Evolutionary conservation across 2,888 invertebrate genomes (phyloP).

Genomic region (Cosmopolites sordidus): DNA sequence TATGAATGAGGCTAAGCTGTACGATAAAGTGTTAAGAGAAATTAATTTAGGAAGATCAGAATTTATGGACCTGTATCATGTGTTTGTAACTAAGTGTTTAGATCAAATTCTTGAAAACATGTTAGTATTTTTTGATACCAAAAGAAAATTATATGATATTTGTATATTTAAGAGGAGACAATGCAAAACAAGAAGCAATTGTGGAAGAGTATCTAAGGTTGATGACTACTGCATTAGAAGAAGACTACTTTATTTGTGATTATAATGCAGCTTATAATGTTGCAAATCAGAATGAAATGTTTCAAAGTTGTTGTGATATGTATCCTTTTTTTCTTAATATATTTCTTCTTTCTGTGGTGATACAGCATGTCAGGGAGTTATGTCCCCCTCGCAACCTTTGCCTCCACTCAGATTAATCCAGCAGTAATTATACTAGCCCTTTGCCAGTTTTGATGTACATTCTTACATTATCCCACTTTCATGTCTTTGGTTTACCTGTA

Average conservation of each 20-base stretch:
- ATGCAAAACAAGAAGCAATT: conserved; percentile 38
- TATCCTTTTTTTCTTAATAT: conserved; percentile 39
- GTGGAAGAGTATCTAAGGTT: conserved; percentile 42
- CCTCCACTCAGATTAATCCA: too few species aligned
- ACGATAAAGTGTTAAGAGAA: conserved; percentile 36
- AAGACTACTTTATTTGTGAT: conserved; percentile 46
- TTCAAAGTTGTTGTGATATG: conserved; percentile 40
- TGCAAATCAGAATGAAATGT: conserved; percentile 40
- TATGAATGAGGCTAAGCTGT: conserved; percentile 31
- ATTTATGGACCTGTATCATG: conserved; percentile 42
- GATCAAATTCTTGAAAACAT: conserved; percentile 40
- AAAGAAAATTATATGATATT: neutral
- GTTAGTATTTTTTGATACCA: conserved; percentile 35
- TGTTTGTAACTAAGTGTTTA: conserved; percentile 39
- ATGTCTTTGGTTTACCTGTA: too few species aligned
- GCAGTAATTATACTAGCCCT: conserved; percentile 9
- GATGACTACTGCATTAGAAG: conserved; percentile 41
- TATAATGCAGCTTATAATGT: conserved; percentile 42
- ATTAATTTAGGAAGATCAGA: conserved; percentile 40
- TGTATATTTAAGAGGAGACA: conserved; percentile 34
- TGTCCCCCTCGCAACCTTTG: too few species aligned
- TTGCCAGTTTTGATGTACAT: too few species aligned
- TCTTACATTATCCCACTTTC: too few species aligned
- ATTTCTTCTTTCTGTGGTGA: too few species aligned
- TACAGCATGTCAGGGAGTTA: too few species aligned